These are phyloP conservation scores for Phalangium opilio DNA, from an alignment of 2,888 invertebrate genomes.

Conservation along the genomic window DNA sequence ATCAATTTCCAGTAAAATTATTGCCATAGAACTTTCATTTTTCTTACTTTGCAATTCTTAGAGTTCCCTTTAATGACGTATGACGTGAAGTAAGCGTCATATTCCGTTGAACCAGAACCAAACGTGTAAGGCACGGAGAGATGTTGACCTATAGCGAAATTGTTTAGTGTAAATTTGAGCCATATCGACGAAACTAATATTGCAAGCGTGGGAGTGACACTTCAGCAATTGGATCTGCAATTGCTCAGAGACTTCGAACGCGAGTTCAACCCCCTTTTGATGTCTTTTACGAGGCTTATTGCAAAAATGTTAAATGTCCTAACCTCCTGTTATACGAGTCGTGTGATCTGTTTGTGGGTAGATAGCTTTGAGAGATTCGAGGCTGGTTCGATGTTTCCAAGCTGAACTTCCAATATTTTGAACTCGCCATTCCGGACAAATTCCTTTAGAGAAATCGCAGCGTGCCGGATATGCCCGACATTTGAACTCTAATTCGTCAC, in stretches of 20 bases:
- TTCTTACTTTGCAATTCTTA: constrained; percentile 8
- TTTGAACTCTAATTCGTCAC: constrained; percentile 8
- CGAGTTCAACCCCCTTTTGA: no score
- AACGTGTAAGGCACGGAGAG: no score
- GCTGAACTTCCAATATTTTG: background rate
- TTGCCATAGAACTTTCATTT: no score
- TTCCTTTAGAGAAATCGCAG: constrained; percentile 8
- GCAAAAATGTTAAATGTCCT: no score
- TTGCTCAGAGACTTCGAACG: no score
- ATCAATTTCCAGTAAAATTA: no score
- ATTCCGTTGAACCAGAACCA: background rate
- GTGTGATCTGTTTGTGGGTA: constrained; percentile 10
- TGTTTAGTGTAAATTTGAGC: no score
- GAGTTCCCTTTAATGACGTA: constrained; percentile 7
- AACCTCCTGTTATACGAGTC: constrained; percentile 2
- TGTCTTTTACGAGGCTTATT: no score
- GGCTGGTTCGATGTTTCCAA: background rate
- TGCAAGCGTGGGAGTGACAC: no score
- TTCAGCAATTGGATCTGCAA: no score
- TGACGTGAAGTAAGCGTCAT: background rate
- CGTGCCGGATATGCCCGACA: constrained; percentile 7
- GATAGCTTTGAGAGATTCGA: background rate
- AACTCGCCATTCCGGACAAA: constrained; percentile 6
- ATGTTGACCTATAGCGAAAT: no score
- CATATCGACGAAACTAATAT: no score